Evolutionary conservation across 1,140 invertebrate genomes (phyloP).

Genomic region (Caligus rogercresseyi): DNA sequence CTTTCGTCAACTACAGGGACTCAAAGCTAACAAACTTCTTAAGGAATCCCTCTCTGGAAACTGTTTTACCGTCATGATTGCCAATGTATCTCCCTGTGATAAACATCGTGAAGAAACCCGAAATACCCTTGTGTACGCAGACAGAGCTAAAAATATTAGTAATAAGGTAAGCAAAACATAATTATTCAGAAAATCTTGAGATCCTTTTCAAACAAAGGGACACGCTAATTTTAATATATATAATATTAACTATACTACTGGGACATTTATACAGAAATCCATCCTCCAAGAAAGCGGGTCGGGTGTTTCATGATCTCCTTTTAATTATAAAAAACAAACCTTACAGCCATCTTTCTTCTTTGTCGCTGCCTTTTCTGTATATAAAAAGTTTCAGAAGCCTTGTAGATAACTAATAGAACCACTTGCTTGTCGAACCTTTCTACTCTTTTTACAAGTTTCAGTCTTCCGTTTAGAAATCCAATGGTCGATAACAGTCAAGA

Average conservation of each 20-base stretch:
- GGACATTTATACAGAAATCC: background rate
- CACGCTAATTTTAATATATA: too few species aligned
- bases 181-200: conserved; percentile 9
- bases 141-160: conserved; percentile 72
- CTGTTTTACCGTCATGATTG: conserved; percentile 80
- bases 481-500: too few species aligned
- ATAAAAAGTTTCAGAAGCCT: too few species aligned
- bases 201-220: conserved; percentile 3
- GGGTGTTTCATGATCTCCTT: too few species aligned
- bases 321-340: too few species aligned
- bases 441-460: too few species aligned
- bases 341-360: too few species aligned
- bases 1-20: conserved; percentile 82
- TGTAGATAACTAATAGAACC: too few species aligned
- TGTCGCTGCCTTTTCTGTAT: too few species aligned
- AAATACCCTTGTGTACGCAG: conserved; percentile 83
- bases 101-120: conserved; percentile 66
- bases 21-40: conserved; percentile 67
- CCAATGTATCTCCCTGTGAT: conserved; percentile 68
- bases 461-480: too few species aligned
- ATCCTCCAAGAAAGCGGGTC: too few species aligned
- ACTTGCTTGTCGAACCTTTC: too few species aligned
- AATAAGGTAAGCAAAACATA: conserved; percentile 31
- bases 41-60: conserved; percentile 72
- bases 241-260: background rate